Evolutionary conservation across 2,888 invertebrate species (phyloP).

Genomic region (Patella depressa): DNA sequence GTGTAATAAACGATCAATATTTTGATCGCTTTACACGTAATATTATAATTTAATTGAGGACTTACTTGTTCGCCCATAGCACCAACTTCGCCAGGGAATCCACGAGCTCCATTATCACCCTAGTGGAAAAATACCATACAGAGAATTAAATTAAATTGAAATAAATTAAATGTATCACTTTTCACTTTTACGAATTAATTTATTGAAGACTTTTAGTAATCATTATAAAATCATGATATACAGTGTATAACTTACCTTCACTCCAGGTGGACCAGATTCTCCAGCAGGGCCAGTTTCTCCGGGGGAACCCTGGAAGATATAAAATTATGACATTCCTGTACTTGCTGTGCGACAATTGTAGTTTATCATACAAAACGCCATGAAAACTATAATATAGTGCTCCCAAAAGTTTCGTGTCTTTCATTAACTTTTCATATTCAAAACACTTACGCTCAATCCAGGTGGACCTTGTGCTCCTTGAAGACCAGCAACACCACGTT

Average conservation of each 20-base stretch:
- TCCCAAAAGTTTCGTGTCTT: no score
- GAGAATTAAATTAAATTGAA: background rate
- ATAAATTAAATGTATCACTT: no score
- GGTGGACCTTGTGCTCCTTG: conserved; percentile 54
- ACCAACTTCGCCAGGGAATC: conserved; percentile 58
- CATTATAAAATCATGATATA: background rate
- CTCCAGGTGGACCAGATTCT: conserved; percentile 52
- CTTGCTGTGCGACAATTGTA: no score
- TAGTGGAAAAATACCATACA: conserved; percentile 27
- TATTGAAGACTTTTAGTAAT: no score
- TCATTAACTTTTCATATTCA: no score
- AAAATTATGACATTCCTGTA: no score
- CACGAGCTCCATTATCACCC: conserved; percentile 56
- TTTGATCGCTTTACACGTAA: background rate
- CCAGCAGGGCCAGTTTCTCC: conserved; percentile 51
- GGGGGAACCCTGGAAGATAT: conserved; percentile 35
- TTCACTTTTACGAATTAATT: no score
- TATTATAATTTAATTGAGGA: background rate
- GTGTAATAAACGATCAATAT: background rate
- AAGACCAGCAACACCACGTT: conserved; percentile 50
- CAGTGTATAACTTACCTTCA: conserved; percentile 40
- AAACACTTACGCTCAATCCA: conserved; percentile 45
- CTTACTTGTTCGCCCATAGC: conserved; percentile 47
- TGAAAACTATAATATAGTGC: no score
- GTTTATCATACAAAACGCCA: no score